A percentile compares a stretch with the other conserved stretches of the same genome.
Evolutionary conservation across 2,797 vertebrate genomes (phyloP).

Genomic region (Varecia variegata): DNA sequence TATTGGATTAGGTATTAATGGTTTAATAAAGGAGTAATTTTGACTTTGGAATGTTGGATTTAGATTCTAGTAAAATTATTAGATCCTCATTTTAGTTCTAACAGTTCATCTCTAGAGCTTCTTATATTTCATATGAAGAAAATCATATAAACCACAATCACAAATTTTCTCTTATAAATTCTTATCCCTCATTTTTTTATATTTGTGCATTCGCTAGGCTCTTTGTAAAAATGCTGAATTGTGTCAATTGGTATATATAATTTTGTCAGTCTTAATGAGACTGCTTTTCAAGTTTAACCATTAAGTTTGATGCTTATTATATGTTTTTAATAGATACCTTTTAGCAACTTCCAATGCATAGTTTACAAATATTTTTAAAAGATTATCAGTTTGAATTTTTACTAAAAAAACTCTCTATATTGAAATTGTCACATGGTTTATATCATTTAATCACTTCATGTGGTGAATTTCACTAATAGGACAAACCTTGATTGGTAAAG

Average conservation of each 20-base stretch:
- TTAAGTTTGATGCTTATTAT: neutral
- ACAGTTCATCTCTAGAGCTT: neutral
- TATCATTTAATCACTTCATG: neutral
- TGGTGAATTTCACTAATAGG: neutral
- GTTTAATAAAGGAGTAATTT: neutral
- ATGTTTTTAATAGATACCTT: neutral
- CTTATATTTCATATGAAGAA: neutral
- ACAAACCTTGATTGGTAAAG: neutral
- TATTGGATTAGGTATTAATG: neutral
- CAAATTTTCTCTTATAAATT: neutral
- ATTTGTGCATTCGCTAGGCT: neutral
- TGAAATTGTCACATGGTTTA: neutral
- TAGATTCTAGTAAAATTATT: neutral
- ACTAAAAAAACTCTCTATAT: neutral
- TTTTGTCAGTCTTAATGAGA: neutral
- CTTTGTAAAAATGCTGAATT: neutral
- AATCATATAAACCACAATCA: neutral
- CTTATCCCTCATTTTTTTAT: neutral
- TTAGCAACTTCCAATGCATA: neutral
- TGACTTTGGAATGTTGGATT: neutral
- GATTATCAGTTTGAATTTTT: neutral
- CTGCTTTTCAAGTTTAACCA: neutral
- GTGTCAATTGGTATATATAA: neutral
- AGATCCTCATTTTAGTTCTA: neutral
- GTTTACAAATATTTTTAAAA: neutral